Conservation (phyloP, 2,797 vertebrate genomes). For the Sebastes oblongus region DNA sequence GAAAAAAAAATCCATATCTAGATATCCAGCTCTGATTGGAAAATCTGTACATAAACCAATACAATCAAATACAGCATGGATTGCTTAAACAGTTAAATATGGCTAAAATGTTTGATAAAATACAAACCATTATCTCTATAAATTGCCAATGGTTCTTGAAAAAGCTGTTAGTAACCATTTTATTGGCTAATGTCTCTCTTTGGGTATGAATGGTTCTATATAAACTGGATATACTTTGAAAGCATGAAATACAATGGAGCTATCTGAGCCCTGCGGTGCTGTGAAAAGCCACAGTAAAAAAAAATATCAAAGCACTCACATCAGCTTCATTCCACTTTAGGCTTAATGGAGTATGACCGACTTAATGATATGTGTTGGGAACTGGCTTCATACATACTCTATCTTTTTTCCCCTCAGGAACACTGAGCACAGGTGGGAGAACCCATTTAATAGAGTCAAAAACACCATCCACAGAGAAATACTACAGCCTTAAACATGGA, state of each 20-base stretch:
- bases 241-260: background rate
- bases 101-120: background rate
- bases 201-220: background rate
- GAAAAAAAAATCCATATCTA: background rate
- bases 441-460: background rate
- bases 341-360: slow-evolving; percentile 4
- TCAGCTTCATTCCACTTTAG: background rate
- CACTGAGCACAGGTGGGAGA: background rate
- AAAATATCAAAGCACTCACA: background rate
- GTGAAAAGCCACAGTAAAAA: background rate
- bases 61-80: too few species aligned
- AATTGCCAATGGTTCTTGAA: background rate
- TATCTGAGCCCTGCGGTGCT: background rate
- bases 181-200: background rate
- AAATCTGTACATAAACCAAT: background rate
- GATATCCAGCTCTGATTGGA: background rate
- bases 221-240: slow-evolving; percentile 11
- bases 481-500: background rate
- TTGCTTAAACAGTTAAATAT: background rate
- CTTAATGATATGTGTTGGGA: slow-evolving; percentile 2
- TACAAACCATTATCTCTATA: background rate
- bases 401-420: background rate
- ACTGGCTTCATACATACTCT: background rate
- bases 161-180: background rate
- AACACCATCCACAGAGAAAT: background rate